These are phyloP conservation scores for Oppia nitens DNA, from an alignment of 1,140 invertebrate species.

Conservation along the genomic window DNA sequence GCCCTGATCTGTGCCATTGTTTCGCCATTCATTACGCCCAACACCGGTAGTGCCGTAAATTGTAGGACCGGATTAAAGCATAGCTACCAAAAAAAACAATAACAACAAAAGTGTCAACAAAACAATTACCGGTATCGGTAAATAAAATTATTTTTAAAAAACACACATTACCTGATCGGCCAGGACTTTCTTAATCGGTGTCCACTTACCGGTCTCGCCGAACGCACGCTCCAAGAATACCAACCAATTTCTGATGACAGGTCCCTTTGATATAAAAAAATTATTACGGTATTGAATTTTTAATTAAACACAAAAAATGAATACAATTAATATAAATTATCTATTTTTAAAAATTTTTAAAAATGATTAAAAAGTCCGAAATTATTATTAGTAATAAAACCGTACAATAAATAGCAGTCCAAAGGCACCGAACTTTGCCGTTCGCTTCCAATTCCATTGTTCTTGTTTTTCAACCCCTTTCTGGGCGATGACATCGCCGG, in stretches of 20 bases:
- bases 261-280: slow-evolving; percentile 3
- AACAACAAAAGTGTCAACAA: too few relatives aligned
- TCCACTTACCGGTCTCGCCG: not conserved
- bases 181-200: not conserved
- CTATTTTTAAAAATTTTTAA: too few relatives aligned
- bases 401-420: slow-evolving; percentile 8
- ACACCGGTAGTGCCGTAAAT: not conserved
- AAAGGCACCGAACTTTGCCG: slow-evolving; percentile 4
- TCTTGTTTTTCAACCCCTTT: slow-evolving; percentile 7
- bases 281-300: too few relatives aligned
- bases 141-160: too few relatives aligned
- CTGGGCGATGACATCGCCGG: slow-evolving; percentile 10
- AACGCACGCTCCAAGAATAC: slow-evolving; percentile 5
- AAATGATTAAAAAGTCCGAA: not conserved
- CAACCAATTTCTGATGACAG: slow-evolving; percentile 5
- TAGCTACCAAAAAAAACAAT: not conserved
- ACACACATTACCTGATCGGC: not conserved
- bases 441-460: not conserved
- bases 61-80: not conserved
- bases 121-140: too few relatives aligned
- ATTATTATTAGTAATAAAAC: not conserved
- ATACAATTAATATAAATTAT: too few relatives aligned
- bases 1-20: not conserved
- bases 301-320: too few relatives aligned
- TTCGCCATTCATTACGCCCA: slow-evolving; percentile 7